A percentile compares a stretch with the other conserved stretches of the same genome.
Conservation (phyloP, 2,888 invertebrate genomes). For the Spodoptera littoralis region DNA sequence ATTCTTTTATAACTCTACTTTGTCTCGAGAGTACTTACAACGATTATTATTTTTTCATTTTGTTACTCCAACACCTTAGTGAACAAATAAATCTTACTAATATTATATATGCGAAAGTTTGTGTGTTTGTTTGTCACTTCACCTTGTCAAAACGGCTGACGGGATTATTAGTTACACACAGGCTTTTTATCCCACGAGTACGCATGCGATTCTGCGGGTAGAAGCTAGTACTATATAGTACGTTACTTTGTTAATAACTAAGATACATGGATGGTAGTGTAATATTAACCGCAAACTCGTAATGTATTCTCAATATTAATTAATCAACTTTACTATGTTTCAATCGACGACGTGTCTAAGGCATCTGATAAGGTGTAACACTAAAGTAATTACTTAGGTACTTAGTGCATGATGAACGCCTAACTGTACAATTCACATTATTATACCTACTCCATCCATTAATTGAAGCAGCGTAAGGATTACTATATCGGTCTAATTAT, state of each 20-base stretch:
- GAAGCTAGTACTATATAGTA: too few species aligned
- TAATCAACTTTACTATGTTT: slow-evolving; percentile 29
- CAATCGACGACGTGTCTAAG: slow-evolving; percentile 20
- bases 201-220: too few species aligned
- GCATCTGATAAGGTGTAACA: slow-evolving; percentile 32
- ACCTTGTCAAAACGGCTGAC: too few species aligned
- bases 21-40: too few species aligned
- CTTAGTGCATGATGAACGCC: slow-evolving; percentile 27
- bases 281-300: slow-evolving; percentile 36
- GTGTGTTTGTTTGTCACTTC: too few species aligned
- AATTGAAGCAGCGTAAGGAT: slow-evolving; percentile 3
- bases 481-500: not conserved
- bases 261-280: too few species aligned
- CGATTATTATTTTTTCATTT: slow-evolving; percentile 46
- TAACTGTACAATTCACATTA: not conserved
- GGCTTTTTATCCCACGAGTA: too few species aligned
- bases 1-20: too few species aligned
- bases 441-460: slow-evolving; percentile 13
- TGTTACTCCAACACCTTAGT: slow-evolving; percentile 38
- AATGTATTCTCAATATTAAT: slow-evolving; percentile 42
- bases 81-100: slow-evolving; percentile 26
- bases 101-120: too few species aligned
- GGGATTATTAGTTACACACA: too few species aligned
- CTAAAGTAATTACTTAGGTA: slow-evolving; percentile 28
- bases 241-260: too few species aligned